Conservation (phyloP, 2,113 vertebrate genomes). For the Lepus americanus region DNA sequence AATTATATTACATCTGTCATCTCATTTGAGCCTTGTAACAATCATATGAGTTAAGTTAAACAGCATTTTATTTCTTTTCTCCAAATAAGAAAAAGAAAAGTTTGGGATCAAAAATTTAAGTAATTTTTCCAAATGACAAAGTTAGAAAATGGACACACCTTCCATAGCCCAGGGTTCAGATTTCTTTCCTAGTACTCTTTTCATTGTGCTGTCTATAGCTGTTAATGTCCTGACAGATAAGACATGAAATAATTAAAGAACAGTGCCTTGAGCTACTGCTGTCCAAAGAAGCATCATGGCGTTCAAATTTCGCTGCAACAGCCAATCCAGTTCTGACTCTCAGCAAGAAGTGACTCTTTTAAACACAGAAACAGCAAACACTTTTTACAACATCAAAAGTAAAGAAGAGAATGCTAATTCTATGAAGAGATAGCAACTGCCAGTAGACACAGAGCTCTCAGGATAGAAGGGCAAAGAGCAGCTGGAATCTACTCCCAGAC, state of each 20-base stretch:
- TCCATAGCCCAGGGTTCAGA: background rate
- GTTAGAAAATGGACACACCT: slow-evolving; percentile 12
- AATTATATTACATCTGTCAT: slow-evolving; percentile 15
- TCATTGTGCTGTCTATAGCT: background rate
- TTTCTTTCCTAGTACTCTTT: slow-evolving; percentile 2
- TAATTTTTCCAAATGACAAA: background rate
- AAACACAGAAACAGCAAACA: slow-evolving; percentile 35
- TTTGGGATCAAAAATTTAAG: background rate
- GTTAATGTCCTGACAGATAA: background rate
- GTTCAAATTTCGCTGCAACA: background rate
- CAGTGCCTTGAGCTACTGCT: background rate
- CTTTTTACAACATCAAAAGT: slow-evolving; percentile 52
- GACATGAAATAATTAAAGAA: slow-evolving; percentile 41
- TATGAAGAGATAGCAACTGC: slow-evolving; percentile 57
- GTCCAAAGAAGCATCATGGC: background rate
- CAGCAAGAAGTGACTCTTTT: slow-evolving; percentile 27
- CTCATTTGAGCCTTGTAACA: background rate
- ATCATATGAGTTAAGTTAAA: background rate
- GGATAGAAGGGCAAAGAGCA: slow-evolving; percentile 63
- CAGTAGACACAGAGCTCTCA: slow-evolving; percentile 39
- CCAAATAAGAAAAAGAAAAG: background rate
- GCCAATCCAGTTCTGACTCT: background rate
- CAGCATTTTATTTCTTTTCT: background rate
- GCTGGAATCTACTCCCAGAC: slow-evolving; percentile 49
- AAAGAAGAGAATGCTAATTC: slow-evolving; percentile 65